Conservation (phyloP, 2,113 vertebrate species). For the Haliaeetus leucogaster region DNA sequence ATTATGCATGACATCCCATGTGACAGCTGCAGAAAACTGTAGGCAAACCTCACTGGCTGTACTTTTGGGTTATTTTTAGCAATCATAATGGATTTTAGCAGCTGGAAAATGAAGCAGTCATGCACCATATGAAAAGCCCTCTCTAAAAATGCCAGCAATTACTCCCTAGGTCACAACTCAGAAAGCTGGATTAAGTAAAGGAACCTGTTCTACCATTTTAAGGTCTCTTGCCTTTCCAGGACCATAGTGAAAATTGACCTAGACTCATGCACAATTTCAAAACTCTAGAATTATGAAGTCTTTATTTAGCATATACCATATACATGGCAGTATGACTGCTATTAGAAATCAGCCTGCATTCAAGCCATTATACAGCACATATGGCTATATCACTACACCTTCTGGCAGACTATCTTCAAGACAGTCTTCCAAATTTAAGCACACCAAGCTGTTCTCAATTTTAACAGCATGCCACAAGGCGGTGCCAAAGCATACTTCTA, state of each 20-base stretch:
- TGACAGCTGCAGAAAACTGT: constrained; percentile 31
- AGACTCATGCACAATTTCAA: background rate
- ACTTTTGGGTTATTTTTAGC: constrained; percentile 12
- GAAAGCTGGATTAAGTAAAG: background rate
- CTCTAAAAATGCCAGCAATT: background rate
- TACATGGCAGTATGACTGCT: background rate
- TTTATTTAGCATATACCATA: background rate
- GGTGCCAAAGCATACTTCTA: background rate
- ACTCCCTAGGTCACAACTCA: background rate
- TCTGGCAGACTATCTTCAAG: background rate
- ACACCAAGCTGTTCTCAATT: background rate
- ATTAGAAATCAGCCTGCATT: background rate
- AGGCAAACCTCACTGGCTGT: background rate
- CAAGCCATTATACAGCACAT: background rate
- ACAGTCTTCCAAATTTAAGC: background rate
- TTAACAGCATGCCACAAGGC: constrained; percentile 8
- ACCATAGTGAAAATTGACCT: background rate
- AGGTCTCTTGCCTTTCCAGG: background rate
- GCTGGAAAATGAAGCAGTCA: background rate
- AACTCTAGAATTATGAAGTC: background rate
- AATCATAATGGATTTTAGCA: constrained; percentile 16
- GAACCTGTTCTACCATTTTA: background rate
- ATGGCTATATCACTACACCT: background rate
- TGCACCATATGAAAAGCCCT: background rate
- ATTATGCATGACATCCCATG: background rate